Conservation (phyloP, 2,888 invertebrate species). For the Synergus japonicus region DNA sequence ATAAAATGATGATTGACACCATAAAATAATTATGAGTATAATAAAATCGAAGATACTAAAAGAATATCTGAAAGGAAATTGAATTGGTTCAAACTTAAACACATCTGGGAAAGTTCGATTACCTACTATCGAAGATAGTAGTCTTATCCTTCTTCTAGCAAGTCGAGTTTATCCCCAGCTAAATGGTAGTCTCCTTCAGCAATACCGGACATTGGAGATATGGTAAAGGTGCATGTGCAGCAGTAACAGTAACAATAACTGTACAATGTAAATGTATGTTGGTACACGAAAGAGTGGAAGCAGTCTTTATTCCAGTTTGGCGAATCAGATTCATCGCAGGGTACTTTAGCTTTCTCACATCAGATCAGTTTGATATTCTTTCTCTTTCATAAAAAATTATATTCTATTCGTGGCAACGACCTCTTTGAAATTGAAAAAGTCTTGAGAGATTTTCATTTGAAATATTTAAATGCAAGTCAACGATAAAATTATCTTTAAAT, state of each 20-base stretch:
- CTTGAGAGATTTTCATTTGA: conserved; percentile 1
- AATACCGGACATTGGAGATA: conserved; percentile 41
- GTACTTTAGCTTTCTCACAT: not conserved
- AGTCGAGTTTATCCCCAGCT: conserved; percentile 42
- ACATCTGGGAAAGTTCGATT: not conserved
- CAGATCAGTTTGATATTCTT: not conserved
- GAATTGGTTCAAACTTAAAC: conserved; percentile 8
- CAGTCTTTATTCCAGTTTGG: conserved; percentile 5
- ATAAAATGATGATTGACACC: not conserved
- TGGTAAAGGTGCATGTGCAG: conserved; percentile 42
- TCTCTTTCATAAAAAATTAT: not conserved
- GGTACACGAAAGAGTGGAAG: conserved; percentile 42
- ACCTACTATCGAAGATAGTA: conserved; percentile 11
- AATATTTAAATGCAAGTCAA: not conserved
- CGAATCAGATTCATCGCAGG: conserved; percentile 20
- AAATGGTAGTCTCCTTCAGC: conserved; percentile 47
- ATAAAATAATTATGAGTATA: not conserved
- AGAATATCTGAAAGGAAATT: not conserved
- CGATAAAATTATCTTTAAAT: not conserved
- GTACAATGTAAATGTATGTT: conserved; percentile 49
- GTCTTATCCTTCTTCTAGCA: not conserved
- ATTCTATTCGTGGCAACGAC: not conserved
- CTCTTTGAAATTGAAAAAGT: not conserved
- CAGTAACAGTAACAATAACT: conserved; percentile 58
- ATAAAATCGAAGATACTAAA: not conserved